phyloP scores from a whole-genome alignment of 2,888 invertebrate genomes.

The Halocaridina rubra region DNA sequence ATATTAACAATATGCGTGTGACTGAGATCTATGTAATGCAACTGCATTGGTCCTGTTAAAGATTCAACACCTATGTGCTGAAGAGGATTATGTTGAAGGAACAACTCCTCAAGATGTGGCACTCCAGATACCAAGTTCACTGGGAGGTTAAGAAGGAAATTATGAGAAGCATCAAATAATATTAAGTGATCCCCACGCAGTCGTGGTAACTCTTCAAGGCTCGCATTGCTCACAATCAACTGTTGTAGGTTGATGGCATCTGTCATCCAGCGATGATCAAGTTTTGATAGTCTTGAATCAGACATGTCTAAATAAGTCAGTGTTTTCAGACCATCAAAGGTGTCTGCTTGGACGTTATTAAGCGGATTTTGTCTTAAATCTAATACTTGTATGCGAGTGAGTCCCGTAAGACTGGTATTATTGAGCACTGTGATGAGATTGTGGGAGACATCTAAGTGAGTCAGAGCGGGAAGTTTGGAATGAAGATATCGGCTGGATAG shows the following conservation, averaged over 20 bases:
- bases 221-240: slow-evolving; percentile 24
- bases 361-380: slow-evolving; percentile 38
- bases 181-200: slow-evolving; percentile 27
- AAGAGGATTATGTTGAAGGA: slow-evolving; percentile 47
- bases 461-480: slow-evolving; percentile 3
- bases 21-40: slow-evolving; percentile 42
- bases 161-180: slow-evolving; percentile 50
- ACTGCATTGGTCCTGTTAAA: slow-evolving; percentile 11
- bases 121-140: slow-evolving; percentile 11
- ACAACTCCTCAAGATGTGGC: slow-evolving; percentile 28
- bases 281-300: background rate
- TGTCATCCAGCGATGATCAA: slow-evolving; percentile 31
- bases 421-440: slow-evolving; percentile 32
- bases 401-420: slow-evolving; percentile 14
- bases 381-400: slow-evolving; percentile 9
- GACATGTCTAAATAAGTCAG: slow-evolving; percentile 30
- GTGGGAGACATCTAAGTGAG: slow-evolving; percentile 44
- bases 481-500: slow-evolving; percentile 6
- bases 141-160: slow-evolving; percentile 17
- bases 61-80: background rate
- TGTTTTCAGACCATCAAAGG: slow-evolving; percentile 15
- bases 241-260: slow-evolving; percentile 15
- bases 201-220: slow-evolving; percentile 18
- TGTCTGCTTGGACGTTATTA: background rate
- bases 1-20: slow-evolving; percentile 28